Base-by-base conservation (phyloP, 2,888 invertebrate species). In the Mamestra brassicae region DNA sequence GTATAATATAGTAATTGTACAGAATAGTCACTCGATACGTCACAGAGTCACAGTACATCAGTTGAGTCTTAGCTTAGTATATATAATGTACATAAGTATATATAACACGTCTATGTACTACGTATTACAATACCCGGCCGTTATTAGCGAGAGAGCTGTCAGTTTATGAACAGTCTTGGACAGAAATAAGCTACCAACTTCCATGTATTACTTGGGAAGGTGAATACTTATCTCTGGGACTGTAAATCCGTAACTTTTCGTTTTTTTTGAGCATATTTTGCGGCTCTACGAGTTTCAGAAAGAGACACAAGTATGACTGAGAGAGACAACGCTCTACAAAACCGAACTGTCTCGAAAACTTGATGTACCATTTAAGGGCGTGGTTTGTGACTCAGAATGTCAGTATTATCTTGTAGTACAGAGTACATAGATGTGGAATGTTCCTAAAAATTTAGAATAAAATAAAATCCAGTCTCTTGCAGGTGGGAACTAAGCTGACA, bases 1-100 rank as follows among this genome's bases (percentile, higher is more conserved):
- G 94, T 94, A 91, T 94, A 94, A 91, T 94, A 94, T 90, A 93
- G 90, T 89, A 89, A 85, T 91, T 88, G 90, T 92, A 92, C 92
- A 92, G 86, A 72, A 88, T 85, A 87, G 86, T 73, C 70, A 55
- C 82, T 81, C 81, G 58, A 80, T 57, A 52, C 50, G 36, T 57
- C 50, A 38, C 80, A 38, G 60, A 57, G 17, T 50, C 68, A 42
- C 68, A 26, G 42, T 58, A 57, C 42, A 47, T 58, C 42, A n/a
- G 17, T 34, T 36, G 54, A n/a, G 62, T 57, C 74, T 57, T 57
- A 61, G 10, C 17, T 45, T 47, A 47, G 15, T 80, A 76, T 42
- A 62, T 62, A 17, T 26, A 17, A 74, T 76, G 61, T 76, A 76
- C 61, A 80, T 50, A 42, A 10, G 42, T 45, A 60, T 45, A 47